These are phyloP conservation scores for Stenolophus ochropezus DNA, from an alignment of 2,888 invertebrate genomes.

Conservation along the genomic window DNA sequence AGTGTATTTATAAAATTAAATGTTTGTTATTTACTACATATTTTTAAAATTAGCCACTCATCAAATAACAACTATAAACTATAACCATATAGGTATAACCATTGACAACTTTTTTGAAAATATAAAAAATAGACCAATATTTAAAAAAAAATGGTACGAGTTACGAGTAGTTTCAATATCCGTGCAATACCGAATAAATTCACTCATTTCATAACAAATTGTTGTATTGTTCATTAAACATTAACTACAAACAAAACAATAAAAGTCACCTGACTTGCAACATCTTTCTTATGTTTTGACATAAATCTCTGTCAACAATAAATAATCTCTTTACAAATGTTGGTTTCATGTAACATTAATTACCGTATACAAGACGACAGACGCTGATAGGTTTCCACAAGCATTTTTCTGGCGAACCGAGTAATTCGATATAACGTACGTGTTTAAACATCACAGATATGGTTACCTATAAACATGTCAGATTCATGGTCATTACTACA, in stretches of 20 bases:
- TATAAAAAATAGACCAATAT: too few species aligned
- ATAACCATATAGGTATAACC: too few species aligned
- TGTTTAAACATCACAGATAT: slow-evolving; percentile 17
- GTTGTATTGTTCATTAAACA: not conserved
- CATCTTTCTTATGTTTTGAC: not conserved
- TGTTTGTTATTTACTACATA: too few species aligned
- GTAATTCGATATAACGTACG: slow-evolving; percentile 29
- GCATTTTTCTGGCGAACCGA: not conserved
- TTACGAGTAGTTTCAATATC: too few species aligned
- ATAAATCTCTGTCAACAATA: not conserved
- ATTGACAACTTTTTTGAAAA: too few species aligned
- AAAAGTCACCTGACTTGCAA: not conserved
- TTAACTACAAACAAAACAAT: not conserved
- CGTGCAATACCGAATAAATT: too few species aligned
- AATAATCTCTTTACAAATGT: not conserved
- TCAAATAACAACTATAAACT: too few species aligned
- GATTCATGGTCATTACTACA: slow-evolving; percentile 29
- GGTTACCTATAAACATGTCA: slow-evolving; percentile 21
- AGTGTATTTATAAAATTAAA: too few species aligned
- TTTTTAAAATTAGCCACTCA: too few species aligned
- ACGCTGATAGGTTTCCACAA: not conserved
- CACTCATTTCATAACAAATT: too few species aligned
- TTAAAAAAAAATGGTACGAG: too few species aligned
- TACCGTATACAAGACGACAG: not conserved
- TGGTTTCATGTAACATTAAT: not conserved